Evolutionary conservation across 2,797 vertebrate genomes (phyloP), one percentile per base, ranked within the genome.

Genomic region (Coranthus polyacanthus): DNA sequence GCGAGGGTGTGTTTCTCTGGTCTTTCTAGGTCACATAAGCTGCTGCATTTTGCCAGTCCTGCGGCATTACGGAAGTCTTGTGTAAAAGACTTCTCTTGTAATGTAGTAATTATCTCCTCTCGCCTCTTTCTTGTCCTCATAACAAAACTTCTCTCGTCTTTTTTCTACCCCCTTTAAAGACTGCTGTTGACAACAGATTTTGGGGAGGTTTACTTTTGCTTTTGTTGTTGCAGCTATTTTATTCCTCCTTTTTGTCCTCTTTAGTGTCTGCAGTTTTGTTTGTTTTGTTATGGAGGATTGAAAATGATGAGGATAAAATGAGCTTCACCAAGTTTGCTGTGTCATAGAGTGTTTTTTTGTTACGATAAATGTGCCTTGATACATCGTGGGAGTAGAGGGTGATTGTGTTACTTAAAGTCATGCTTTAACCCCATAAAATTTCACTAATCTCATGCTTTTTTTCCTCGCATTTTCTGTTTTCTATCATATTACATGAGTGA

Each of bases 61-160:
- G 60, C 16, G 47, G 85, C 68, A 2, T 24, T 0, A 26, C 52
- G 78, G 68, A 84, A 46, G 83, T 64, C 53, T 75, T 53, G 67
- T 64, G 61, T 66, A 68, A 81, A 83, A 7, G 0, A 32, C 39
- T 85, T 60, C 50, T 84, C 47, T 72, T 81, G 57, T 81, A 68
- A 77, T 63, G 67, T 24, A 52, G 63, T 85, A 85, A 88, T 89
- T 87, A 86, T 80, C 83, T 89, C 75, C 80, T 73, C 59, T 69
- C 7, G 36, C 59, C 51, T 78, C 41, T 26, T 38, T 57, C 56
- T 71, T 21, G 64, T 79, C 77, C 75, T 72, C 65, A 22, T 50
- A 72, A 68, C 79, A 62, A 72, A 75, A 61, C 58, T 55, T 56
- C 41, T 60, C 24, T 38, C 17, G 49, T 46, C 17, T 16, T 43